Conservation (phyloP, 1,140 invertebrate genomes). For the Littorina saxatilis region DNA sequence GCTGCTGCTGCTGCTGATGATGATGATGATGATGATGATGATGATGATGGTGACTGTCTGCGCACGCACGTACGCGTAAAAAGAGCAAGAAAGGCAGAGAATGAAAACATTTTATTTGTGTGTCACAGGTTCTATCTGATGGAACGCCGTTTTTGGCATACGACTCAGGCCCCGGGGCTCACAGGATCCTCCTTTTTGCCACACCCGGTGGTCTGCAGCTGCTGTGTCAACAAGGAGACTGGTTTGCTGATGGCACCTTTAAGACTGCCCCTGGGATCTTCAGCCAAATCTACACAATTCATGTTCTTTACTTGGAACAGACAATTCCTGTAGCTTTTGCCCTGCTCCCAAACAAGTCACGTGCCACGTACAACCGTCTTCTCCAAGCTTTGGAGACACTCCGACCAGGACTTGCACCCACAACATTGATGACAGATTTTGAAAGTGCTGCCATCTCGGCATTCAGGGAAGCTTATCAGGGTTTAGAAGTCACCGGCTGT, state of each 20-base stretch:
- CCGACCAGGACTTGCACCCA: constrained; percentile 1
- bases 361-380: not conserved
- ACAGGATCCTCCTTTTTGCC: not conserved
- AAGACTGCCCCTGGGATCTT: not conserved
- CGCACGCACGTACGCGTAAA: too few relatives aligned
- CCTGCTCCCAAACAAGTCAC: too few relatives aligned
- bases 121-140: constrained; percentile 1
- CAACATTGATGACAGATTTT: constrained; percentile 19
- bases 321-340: constrained; percentile 1
- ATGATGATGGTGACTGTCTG: too few relatives aligned
- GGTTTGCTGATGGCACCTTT: not conserved
- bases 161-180: not conserved
- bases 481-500: not conserved
- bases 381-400: constrained; percentile 1
- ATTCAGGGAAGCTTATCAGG: constrained; percentile 18
- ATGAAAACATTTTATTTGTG: constrained; percentile 3
- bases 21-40: too few relatives aligned
- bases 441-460: constrained; percentile 15
- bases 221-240: not conserved
- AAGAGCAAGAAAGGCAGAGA: too few relatives aligned
- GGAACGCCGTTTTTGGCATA: not conserved
- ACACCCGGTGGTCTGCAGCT: not conserved
- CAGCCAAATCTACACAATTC: constrained; percentile 1
- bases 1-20: too few relatives aligned
- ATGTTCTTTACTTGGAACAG: not conserved